These are phyloP conservation scores for Cheilosia soror DNA, from an alignment of 2,888 invertebrate species.

Conservation along the genomic window DNA sequence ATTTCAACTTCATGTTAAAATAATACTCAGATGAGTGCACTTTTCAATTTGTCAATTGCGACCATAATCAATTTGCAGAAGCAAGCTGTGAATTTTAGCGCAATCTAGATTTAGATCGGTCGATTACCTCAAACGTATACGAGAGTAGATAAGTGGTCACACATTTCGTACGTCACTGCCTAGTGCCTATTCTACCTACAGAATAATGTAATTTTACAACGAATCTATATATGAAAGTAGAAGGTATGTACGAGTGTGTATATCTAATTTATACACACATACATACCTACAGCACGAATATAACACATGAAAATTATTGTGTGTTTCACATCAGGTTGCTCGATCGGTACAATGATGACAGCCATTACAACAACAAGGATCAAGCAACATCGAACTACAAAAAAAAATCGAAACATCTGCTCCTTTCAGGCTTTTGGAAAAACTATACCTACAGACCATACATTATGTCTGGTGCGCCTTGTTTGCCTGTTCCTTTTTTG, in stretches of 20 bases:
- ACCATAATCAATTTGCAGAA: too few species aligned
- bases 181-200: too few species aligned
- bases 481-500: slow-evolving; percentile 52
- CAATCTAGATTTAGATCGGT: too few species aligned
- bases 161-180: too few species aligned
- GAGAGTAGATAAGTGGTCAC: too few species aligned
- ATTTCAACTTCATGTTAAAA: too few species aligned
- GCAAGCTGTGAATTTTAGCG: too few species aligned
- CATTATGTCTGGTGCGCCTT: slow-evolving; percentile 60
- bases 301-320: slow-evolving; percentile 1
- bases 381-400: slow-evolving; percentile 58
- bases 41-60: too few species aligned
- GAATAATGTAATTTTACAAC: not conserved
- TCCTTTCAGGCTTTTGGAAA: slow-evolving; percentile 83
- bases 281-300: slow-evolving; percentile 5
- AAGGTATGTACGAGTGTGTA: not conserved
- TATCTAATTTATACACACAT: slow-evolving; percentile 25
- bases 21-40: too few species aligned
- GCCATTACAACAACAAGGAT: slow-evolving; percentile 68
- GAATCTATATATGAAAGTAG: not conserved
- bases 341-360: slow-evolving; percentile 72
- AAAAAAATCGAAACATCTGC: slow-evolving; percentile 82
- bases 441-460: slow-evolving; percentile 79
- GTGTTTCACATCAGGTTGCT: slow-evolving; percentile 68
- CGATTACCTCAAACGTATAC: too few species aligned